A percentile compares a stretch with the other conserved stretches of the same genome.
phyloP scores from a whole-genome alignment of 2,888 invertebrate genomes.

The Ethmia dodecea region DNA sequence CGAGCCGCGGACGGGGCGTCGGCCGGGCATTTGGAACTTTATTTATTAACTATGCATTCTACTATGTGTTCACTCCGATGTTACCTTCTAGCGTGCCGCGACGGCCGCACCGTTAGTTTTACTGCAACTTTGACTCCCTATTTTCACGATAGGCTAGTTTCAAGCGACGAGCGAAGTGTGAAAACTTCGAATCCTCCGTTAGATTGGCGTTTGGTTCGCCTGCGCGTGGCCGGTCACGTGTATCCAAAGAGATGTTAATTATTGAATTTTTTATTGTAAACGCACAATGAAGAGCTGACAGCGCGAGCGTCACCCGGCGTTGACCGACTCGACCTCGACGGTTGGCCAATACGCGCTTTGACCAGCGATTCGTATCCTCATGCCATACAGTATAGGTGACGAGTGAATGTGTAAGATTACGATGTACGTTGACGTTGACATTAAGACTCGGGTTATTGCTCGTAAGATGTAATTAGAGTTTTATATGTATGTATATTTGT shows the following conservation, averaged over 20 bases:
- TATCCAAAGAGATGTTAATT: constrained; percentile 24
- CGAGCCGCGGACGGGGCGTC: background rate
- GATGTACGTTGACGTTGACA: constrained; percentile 17
- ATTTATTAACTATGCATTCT: constrained; percentile 10
- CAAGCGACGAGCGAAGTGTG: too few relatives aligned
- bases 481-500: constrained; percentile 67
- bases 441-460: constrained; percentile 27
- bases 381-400: constrained; percentile 14
- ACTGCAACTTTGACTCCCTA: constrained; percentile 12
- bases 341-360: background rate
- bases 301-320: background rate
- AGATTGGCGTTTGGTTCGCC: constrained; percentile 3
- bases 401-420: constrained; percentile 19
- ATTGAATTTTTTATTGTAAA: constrained; percentile 14
- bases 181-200: constrained; percentile 1
- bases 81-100: constrained; percentile 12
- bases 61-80: constrained; percentile 19
- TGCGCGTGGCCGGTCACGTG: constrained; percentile 14
- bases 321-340: too few relatives aligned
- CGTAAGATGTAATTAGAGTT: constrained; percentile 35
- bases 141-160: constrained; percentile 19
- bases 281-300: constrained; percentile 23
- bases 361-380: constrained; percentile 17
- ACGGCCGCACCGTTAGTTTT: constrained; percentile 1
- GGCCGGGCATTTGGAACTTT: constrained; percentile 5